Evolutionary conservation across 2,888 invertebrate species (phyloP).

Genomic region (Embidobia sp.): DNA sequence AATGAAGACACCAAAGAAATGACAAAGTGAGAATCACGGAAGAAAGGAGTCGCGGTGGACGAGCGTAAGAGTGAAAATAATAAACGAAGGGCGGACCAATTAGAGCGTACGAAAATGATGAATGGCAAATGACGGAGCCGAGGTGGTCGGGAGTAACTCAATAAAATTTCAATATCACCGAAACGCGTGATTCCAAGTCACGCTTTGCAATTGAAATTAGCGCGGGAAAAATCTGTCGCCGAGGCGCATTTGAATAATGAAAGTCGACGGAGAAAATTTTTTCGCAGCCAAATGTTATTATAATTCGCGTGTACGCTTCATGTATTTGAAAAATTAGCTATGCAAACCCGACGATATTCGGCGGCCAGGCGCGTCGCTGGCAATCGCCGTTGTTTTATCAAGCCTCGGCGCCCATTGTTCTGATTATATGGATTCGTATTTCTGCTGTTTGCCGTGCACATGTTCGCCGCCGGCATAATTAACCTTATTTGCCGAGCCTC

Average conservation of each 20-base stretch:
- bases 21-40: too few relatives aligned
- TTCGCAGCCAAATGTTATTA: slow-evolving; percentile 54
- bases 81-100: too few relatives aligned
- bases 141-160: slow-evolving; percentile 15
- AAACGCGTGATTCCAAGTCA: slow-evolving; percentile 25
- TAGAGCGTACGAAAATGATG: too few relatives aligned
- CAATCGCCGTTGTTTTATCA: slow-evolving; percentile 66
- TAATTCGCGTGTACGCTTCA: slow-evolving; percentile 40
- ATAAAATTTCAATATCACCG: slow-evolving; percentile 33
- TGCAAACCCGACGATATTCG: slow-evolving; percentile 61
- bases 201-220: slow-evolving; percentile 54
- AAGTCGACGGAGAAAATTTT: slow-evolving; percentile 28
- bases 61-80: too few relatives aligned
- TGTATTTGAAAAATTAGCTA: slow-evolving; percentile 55
- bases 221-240: slow-evolving; percentile 32
- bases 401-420: slow-evolving; percentile 66
- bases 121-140: too few relatives aligned
- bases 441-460: slow-evolving; percentile 66
- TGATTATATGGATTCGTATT: slow-evolving; percentile 75
- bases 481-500: slow-evolving; percentile 77
- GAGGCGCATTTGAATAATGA: slow-evolving; percentile 46
- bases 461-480: slow-evolving; percentile 73
- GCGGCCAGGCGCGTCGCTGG: slow-evolving; percentile 53
- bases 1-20: too few relatives aligned
- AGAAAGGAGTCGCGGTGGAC: too few relatives aligned